Conservation (phyloP, 2,888 invertebrate species). For the Trissolcus brochymenae region DNA sequence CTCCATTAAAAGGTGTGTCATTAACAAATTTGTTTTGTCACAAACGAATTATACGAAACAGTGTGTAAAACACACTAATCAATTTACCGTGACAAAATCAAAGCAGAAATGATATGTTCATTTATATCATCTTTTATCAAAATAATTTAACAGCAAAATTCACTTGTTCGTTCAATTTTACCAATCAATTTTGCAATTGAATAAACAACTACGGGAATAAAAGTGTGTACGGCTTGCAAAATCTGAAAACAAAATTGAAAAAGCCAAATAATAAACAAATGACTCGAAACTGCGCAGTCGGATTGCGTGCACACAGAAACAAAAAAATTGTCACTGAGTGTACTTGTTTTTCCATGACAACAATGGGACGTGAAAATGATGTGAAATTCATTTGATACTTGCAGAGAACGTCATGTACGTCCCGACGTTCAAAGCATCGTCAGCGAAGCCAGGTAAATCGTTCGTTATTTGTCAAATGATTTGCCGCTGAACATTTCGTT, state of each 20-base stretch:
- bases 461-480: constrained; percentile 45
- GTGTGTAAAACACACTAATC: neutral
- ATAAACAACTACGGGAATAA: too few relatives aligned
- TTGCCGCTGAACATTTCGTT: constrained; percentile 34
- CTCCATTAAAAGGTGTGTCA: too few relatives aligned
- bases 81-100: constrained; percentile 10
- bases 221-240: too few relatives aligned
- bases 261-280: neutral
- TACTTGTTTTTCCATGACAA: constrained; percentile 7
- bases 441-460: constrained; percentile 83
- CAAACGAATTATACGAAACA: constrained; percentile 3
- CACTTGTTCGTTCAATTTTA: too few relatives aligned
- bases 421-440: constrained; percentile 90
- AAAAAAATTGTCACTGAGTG: constrained; percentile 25
- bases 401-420: constrained; percentile 85
- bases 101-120: too few relatives aligned
- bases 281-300: constrained; percentile 7
- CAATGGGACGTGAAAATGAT: constrained; percentile 23
- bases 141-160: too few relatives aligned
- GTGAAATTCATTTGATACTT: constrained; percentile 73
- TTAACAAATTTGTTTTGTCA: too few relatives aligned
- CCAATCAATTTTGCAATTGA: too few relatives aligned
- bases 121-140: too few relatives aligned
- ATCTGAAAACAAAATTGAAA: too few relatives aligned
- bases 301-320: constrained; percentile 2